Evolutionary conservation across 2,797 vertebrate species (phyloP), one percentile per base, ranked within the genome.

Genomic region (Gymnodraco acuticeps): DNA sequence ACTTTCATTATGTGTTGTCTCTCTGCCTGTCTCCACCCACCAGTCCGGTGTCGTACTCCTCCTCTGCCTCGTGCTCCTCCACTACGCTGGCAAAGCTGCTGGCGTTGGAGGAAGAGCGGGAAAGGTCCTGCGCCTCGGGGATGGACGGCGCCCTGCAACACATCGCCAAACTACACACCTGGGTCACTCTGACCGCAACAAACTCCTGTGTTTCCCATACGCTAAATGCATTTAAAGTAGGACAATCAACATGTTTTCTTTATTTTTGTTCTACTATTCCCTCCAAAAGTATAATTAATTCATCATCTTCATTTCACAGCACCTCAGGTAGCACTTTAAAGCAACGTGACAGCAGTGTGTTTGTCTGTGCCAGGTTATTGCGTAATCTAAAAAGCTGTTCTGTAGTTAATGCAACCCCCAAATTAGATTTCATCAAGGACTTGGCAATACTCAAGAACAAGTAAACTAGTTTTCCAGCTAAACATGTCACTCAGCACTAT

Each of bases 71-170:
- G 0, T 93, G 76, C 64, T 94, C 98, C 86, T 98, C 98, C 60
- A 96, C 96, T 3, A 97, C 96, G 3, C 98, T 99, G 90, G 97
- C 95, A 3, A 99, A 99, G 90, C 98, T 99, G 95, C 97, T 99
- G 94, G 96, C 96, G 0, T 98, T 99, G 80, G 98, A 99, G 0
- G 98, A 98, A 27, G 98, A 99, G 67, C 95, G 95, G 20, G 98
- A 99, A 74, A 97, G 96, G 79, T 97, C 96, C 79, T 94, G 94
- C 10, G 87, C 95, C 71, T 98, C 97, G 0, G 96, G 94, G 88
- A 96, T 96, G 61, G 95, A 96, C 0, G 95, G 81, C 13, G 94
- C 94, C 85, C 95, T 95, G 93, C 90, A 95, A 91, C 88, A 94
- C 89, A 95, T 90, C 1, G 87, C 92, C 81, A 92, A 59, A 81